Conservation (phyloP, 2,888 invertebrate species). For the Rutpela maculata region DNA sequence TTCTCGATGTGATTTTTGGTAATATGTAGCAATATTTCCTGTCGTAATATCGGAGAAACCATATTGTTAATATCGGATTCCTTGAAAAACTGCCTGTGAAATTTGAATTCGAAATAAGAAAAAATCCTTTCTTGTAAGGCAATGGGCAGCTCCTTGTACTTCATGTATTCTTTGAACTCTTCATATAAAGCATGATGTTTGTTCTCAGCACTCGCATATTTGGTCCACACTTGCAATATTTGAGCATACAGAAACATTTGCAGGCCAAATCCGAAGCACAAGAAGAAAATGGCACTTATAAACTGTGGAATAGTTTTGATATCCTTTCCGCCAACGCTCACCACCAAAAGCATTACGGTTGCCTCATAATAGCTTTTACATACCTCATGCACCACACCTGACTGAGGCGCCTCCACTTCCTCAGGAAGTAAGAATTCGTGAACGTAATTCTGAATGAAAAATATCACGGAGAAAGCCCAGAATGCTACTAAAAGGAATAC, state of each 20-base stretch:
- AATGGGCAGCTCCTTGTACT: slow-evolving; percentile 72
- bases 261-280: slow-evolving; percentile 33
- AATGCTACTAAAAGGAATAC: slow-evolving; percentile 13
- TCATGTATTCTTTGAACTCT: slow-evolving; percentile 73
- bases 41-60: slow-evolving; percentile 51
- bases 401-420: background rate
- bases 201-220: slow-evolving; percentile 59
- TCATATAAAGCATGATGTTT: slow-evolving; percentile 65
- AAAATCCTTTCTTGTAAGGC: slow-evolving; percentile 68
- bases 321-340: background rate
- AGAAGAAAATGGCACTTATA: slow-evolving; percentile 44
- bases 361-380: slow-evolving; percentile 8
- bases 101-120: slow-evolving; percentile 71
- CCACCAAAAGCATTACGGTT: slow-evolving; percentile 17
- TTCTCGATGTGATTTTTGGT: slow-evolving; percentile 68
- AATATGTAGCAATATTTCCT: slow-evolving; percentile 70
- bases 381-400: background rate
- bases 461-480: slow-evolving; percentile 23
- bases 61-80: slow-evolving; percentile 70
- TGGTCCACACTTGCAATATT: slow-evolving; percentile 61
- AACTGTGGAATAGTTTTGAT: background rate
- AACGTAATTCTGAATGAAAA: slow-evolving; percentile 9
- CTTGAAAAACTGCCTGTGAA: slow-evolving; percentile 70
- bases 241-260: slow-evolving; percentile 51
- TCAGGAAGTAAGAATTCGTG: background rate